A percentile compares a stretch with the other conserved stretches of the same genome.
Conservation (phyloP, 2,888 invertebrate species). For the Lacanobia oleracea region DNA sequence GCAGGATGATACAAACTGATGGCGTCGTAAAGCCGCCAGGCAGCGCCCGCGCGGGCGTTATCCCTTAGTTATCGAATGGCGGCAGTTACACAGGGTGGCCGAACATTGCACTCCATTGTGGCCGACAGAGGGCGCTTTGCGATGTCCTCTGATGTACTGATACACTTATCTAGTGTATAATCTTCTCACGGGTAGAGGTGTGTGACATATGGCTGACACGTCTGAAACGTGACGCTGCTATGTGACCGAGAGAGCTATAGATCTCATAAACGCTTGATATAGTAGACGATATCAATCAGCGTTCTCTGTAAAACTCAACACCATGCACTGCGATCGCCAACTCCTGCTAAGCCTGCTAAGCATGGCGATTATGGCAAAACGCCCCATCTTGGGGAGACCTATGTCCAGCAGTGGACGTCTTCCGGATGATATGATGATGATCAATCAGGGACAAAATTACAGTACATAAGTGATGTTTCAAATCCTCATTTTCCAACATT, state of each 20-base stretch:
- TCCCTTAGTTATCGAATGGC: conserved; percentile 25
- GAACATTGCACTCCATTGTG: conserved; percentile 9
- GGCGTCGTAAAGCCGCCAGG: conserved; percentile 25
- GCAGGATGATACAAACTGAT: conserved; percentile 48
- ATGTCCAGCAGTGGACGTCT: no score
- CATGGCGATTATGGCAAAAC: no score
- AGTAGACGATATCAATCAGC: background rate
- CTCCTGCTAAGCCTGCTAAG: no score
- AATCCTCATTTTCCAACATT: no score
- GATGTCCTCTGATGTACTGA: conserved; percentile 21
- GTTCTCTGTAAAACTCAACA: no score
- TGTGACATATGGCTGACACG: no score
- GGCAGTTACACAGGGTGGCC: conserved; percentile 3
- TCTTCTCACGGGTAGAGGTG: background rate
- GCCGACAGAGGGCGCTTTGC: conserved; percentile 26
- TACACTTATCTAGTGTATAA: background rate
- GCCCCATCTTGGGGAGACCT: no score
- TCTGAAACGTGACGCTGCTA: background rate
- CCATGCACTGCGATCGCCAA: no score
- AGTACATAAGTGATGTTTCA: no score
- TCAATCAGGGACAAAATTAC: no score
- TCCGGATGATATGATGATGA: no score
- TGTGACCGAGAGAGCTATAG: background rate
- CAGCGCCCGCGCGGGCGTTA: conserved; percentile 2
- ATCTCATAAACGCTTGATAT: background rate